Base-by-base conservation (phyloP, 2,888 invertebrate species). In the Emmelina monodactyla region DNA sequence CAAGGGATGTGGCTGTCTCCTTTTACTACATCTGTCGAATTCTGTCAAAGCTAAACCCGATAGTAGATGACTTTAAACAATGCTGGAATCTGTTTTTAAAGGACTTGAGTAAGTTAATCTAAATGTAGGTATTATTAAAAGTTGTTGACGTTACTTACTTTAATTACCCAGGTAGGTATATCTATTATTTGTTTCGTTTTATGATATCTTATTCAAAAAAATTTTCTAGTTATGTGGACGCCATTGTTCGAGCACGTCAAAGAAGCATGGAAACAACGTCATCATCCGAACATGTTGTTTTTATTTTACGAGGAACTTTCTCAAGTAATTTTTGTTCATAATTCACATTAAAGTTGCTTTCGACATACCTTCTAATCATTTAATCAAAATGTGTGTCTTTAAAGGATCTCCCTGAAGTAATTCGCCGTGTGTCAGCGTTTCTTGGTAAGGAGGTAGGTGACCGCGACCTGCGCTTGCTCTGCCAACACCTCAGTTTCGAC, bases 1-100 rank as follows among this genome's bases (percentile, higher is more conserved):
- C 94, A 0, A 89, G 91, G 59, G 94, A 94, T 61, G 90, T 92
- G 0, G 87, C 86, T 0, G 89, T 93, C 0, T 94, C 94, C 0
- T 92, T 85, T 62, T 94, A 88, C 53, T 87, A 92, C 58, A 82
- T 92, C 3, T 7, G 3, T 32, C 90, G 90, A 59, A 79, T 85
- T 33, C 62, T 87, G 1, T 85, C 87, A 43, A 81, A 83, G 34
- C 88, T 88, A 0, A 87, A 88, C 53, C 88, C 88, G 1, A 90
- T 86, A 47, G 51, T 57, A 0, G 86, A 88, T 6, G 85, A 88
- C 51, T 89, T 89, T 45, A 75, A 82, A 45, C 83, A 82, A 16
- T 91, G 85, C 52, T 90, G 88, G 87, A 64, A 84, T 32, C 88
- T 86, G 58, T 91, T 91, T 47, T 82, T 85, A 47, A 75, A 70